These are phyloP conservation scores for Sturmia bella DNA, from an alignment of 2,888 invertebrate genomes.

Conservation along the genomic window DNA sequence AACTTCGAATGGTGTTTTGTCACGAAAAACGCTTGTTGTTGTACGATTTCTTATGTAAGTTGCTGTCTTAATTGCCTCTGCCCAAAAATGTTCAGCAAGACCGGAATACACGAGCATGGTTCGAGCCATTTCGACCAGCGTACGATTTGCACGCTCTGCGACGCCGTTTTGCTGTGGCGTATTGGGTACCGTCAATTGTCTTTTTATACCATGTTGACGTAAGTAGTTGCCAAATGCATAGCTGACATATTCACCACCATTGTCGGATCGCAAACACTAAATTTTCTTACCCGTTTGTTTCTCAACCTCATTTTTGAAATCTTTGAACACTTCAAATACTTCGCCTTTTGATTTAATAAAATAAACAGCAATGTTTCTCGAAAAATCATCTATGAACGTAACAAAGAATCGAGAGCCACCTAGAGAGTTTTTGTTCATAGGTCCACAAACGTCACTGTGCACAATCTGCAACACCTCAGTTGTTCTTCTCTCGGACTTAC, in stretches of 20 bases:
- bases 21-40: background rate
- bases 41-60: constrained; percentile 27
- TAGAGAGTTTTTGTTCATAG: constrained; percentile 32
- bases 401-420: constrained; percentile 56
- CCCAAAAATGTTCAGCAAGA: constrained; percentile 28
- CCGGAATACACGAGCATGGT: constrained; percentile 16
- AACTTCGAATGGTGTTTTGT: constrained; percentile 26
- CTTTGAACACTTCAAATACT: constrained; percentile 57
- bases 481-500: constrained; percentile 14
- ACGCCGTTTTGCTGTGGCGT: constrained; percentile 65
- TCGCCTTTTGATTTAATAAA: constrained; percentile 45
- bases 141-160: constrained; percentile 47
- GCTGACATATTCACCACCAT: constrained; percentile 58
- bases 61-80: constrained; percentile 17
- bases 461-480: constrained; percentile 13
- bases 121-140: constrained; percentile 48
- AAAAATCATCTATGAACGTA: constrained; percentile 66
- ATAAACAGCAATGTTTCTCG: constrained; percentile 41
- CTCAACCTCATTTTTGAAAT: constrained; percentile 61
- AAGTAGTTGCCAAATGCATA: constrained; percentile 56
- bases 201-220: constrained; percentile 50
- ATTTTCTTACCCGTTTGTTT: constrained; percentile 61
- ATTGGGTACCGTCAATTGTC: constrained; percentile 59
- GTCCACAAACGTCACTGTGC: constrained; percentile 59
- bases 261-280: constrained; percentile 57